phyloP scores from a whole-genome alignment of 2,797 vertebrate genomes.

The Champsocephalus gunnari region DNA sequence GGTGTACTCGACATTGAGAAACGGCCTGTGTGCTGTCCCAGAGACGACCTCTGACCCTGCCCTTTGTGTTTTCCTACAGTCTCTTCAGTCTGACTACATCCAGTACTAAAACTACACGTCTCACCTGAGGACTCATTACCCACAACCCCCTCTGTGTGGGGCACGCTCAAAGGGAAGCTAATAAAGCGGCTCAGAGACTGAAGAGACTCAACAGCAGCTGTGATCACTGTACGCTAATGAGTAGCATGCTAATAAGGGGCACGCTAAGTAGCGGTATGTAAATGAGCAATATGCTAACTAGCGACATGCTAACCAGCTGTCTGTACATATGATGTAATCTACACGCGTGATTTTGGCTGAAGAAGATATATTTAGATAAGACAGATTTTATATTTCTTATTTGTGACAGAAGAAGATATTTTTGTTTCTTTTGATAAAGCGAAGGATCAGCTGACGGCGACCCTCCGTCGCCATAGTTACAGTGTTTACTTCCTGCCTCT shows the following conservation, averaged over 20 bases:
- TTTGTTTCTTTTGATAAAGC: conserved; percentile 68
- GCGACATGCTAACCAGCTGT: conserved; percentile 6
- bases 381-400: conserved; percentile 70
- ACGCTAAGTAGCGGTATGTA: conserved; percentile 17
- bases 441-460: conserved; percentile 51
- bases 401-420: conserved; percentile 65
- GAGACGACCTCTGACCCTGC: background rate
- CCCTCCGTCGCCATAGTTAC: conserved; percentile 36
- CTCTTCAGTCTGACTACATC: conserved; percentile 93
- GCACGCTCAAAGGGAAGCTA: conserved; percentile 34
- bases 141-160: conserved; percentile 23
- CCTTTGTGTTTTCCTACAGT: conserved; percentile 81
- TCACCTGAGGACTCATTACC: conserved; percentile 70
- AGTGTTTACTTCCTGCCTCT: conserved; percentile 53
- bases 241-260: conserved; percentile 19
- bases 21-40: no score
- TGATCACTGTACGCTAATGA: conserved; percentile 18
- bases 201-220: conserved; percentile 5
- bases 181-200: conserved; percentile 16
- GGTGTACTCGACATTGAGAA: no score
- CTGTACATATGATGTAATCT: conserved; percentile 50
- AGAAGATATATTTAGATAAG: conserved; percentile 61
- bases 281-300: conserved; percentile 27
- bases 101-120: conserved; percentile 87
- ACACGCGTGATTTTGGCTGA: conserved; percentile 15